Percentiles rank a stretch among this genome's conserved stretches.
phyloP scores from a whole-genome alignment of 1,140 invertebrate genomes.

The Musca domestica region DNA sequence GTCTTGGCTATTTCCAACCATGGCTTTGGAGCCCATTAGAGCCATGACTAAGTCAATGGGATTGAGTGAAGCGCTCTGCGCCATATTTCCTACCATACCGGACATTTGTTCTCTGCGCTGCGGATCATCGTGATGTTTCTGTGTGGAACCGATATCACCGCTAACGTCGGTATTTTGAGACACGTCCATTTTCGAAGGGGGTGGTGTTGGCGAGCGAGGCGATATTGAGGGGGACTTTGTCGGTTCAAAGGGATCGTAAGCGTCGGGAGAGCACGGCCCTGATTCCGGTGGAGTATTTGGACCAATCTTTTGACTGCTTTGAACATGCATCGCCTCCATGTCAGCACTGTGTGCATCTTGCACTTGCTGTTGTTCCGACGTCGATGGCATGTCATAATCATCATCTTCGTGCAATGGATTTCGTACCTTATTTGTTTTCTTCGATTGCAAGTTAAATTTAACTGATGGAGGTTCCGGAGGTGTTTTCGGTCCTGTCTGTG shows the following conservation, averaged over 20 bases:
- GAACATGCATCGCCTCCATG: slow-evolving; percentile 24
- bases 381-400: slow-evolving; percentile 47
- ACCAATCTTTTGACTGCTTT: slow-evolving; percentile 46
- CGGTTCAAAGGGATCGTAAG: slow-evolving; percentile 84
- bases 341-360: slow-evolving; percentile 22
- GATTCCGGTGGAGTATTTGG: slow-evolving; percentile 54
- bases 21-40: slow-evolving; percentile 50
- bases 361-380: slow-evolving; percentile 31
- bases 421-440: slow-evolving; percentile 59
- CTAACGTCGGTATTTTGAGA: slow-evolving; percentile 30
- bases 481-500: slow-evolving; percentile 65
- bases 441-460: slow-evolving; percentile 65
- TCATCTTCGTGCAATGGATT: slow-evolving; percentile 63
- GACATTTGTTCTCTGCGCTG: slow-evolving; percentile 21
- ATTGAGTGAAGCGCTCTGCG: slow-evolving; percentile 37
- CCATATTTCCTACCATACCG: slow-evolving; percentile 16
- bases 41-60: slow-evolving; percentile 50
- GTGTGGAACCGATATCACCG: slow-evolving; percentile 18
- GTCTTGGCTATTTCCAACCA: slow-evolving; percentile 40
- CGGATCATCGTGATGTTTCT: slow-evolving; percentile 23
- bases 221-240: slow-evolving; percentile 72
- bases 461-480: slow-evolving; percentile 69
- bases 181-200: slow-evolving; percentile 19
- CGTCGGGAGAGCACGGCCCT: slow-evolving; percentile 59
- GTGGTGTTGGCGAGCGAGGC: slow-evolving; percentile 53